Base-by-base conservation (phyloP, 2,113 vertebrate genomes). In the Scomber scombrus region DNA sequence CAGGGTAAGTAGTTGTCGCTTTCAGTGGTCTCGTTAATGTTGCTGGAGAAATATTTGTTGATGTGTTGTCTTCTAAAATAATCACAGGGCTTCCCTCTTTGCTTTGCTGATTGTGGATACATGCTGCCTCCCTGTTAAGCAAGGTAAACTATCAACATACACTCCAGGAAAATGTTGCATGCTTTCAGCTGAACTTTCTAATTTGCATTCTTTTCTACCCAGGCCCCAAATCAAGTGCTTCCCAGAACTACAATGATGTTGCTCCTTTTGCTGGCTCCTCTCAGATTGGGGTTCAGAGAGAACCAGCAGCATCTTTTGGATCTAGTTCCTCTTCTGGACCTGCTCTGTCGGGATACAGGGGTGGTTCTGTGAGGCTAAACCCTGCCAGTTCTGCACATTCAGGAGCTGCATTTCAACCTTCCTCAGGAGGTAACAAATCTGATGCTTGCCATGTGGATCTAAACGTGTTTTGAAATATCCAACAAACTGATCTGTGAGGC, bases 61-160 rank as follows among this genome's bases (percentile, higher is more conserved):
- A n/a, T 14, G 0, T 10, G 3, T 13, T 21, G 5, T 75, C 0
- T 31, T 58, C 50, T 69, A 8, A 8, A 45, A 16, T 5, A 26
- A 0, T 50, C 76, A 23, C 40, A 89, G 85, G 75, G 19, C 4
- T 65, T 71, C 47, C 15, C 49, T 86, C 49, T 63, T 77, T 67
- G 75, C 55, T 43, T 10, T 82, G 80, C 77, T 91, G 46, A 8
- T 76, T 55, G 45, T 54, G 54, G 23, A 31, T 11, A 11, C 58
- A 4, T 57, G 40, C 47, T 50, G 82, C 2, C 0, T 54, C 3
- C 84, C 84, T 31, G 1, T 23, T 3, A 61, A 54, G 2, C 21
- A 71, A 65, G 85, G 80, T 87, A 47, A 51, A 0, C 0, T 29
- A 2, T n/a, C 2, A 16, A 8, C 5, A 9, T 40, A 1, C 34